These are phyloP conservation scores for Chloropsis cyanopogon DNA, from an alignment of 2,113 vertebrate genomes.

Conservation along the genomic window DNA sequence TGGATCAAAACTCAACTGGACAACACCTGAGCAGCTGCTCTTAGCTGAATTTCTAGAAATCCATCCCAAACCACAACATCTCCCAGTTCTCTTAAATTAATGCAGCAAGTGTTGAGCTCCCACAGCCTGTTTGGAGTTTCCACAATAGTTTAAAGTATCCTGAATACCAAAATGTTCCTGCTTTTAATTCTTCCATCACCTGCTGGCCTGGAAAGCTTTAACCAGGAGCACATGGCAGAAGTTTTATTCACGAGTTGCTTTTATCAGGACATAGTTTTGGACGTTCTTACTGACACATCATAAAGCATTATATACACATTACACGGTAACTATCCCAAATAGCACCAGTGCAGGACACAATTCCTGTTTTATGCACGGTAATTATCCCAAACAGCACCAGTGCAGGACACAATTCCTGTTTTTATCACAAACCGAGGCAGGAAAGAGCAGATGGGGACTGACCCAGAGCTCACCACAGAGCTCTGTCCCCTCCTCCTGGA, in stretches of 20 bases:
- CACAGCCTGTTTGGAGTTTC: neutral
- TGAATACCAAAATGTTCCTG: neutral
- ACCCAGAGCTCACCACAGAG: neutral
- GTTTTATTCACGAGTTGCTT: neutral
- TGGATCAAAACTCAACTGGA: neutral
- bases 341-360: fast-evolving
- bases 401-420: fast-evolving
- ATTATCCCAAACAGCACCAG: fast-evolving
- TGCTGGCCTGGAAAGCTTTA: neutral
- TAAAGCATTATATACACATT: fast-evolving
- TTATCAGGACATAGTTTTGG: neutral
- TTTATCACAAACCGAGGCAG: neutral
- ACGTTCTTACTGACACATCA: fast-evolving
- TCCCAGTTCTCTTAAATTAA: fast-evolving
- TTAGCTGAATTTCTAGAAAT: neutral
- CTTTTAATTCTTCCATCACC: neutral
- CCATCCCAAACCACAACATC: neutral
- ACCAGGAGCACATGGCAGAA: fast-evolving
- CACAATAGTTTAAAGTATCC: neutral
- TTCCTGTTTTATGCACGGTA: neutral
- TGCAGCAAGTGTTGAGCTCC: neutral
- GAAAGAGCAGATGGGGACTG: neutral
- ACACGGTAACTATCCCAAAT: fast-evolving
- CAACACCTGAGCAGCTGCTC: neutral
- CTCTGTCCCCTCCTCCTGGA: neutral